These are phyloP conservation scores for Chelmon rostratus DNA, from an alignment of 2,797 vertebrate genomes.

Conservation along the genomic window DNA sequence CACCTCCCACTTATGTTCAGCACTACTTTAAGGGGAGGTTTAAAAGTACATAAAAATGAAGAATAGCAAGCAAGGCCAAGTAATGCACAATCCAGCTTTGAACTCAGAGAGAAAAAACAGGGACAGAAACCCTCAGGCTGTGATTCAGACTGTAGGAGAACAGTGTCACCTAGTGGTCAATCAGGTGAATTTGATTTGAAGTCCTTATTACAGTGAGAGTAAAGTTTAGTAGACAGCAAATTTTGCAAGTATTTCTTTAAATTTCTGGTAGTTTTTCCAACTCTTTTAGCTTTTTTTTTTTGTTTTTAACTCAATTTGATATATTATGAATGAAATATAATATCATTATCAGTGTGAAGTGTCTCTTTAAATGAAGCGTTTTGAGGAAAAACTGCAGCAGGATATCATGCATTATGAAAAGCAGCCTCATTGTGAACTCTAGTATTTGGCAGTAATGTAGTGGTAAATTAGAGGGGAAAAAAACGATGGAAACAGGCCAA, in stretches of 20 bases:
- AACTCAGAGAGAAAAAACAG: background rate
- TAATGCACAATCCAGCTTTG: background rate
- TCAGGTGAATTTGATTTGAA: background rate
- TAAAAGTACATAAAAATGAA: background rate
- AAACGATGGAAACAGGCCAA: slow-evolving; percentile 13
- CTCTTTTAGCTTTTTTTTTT: background rate
- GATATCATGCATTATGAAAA: slow-evolving; percentile 54
- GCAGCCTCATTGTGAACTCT: slow-evolving; percentile 52
- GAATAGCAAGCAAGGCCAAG: background rate
- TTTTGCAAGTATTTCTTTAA: background rate
- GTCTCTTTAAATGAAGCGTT: slow-evolving; percentile 26
- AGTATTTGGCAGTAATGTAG: slow-evolving; percentile 36
- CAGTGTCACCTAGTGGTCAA: slow-evolving; percentile 71
- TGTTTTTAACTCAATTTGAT: background rate
- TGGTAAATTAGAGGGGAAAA: slow-evolving; percentile 4
- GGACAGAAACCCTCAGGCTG: background rate
- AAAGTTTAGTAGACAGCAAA: background rate
- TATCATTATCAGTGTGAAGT: background rate
- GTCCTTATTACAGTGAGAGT: background rate
- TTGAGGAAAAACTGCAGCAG: slow-evolving; percentile 1
- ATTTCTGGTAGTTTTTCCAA: background rate
- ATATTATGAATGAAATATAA: background rate
- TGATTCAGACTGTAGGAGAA: slow-evolving; percentile 42
- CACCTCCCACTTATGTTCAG: background rate
- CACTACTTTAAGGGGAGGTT: background rate